A percentile compares a stretch with the other conserved stretches of the same genome.
phyloP scores from a whole-genome alignment of 2,888 invertebrate species.

The Oithona nana region DNA sequence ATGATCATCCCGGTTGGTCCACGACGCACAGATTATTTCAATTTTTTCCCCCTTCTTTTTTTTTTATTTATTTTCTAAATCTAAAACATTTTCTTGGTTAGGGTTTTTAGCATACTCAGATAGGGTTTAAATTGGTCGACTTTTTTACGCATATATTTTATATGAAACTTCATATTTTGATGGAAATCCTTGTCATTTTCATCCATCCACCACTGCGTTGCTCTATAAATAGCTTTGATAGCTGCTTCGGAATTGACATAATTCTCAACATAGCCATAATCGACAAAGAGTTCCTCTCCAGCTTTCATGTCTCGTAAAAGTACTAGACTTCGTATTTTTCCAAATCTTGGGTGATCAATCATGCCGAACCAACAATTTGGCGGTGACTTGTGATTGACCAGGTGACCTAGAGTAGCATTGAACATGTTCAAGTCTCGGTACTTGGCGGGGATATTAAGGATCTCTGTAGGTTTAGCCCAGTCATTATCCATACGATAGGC shows the following conservation, averaged over 20 bases:
- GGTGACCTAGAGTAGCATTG: conserved; percentile 9
- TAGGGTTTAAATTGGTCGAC: conserved; percentile 6
- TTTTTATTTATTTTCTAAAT: too few relatives aligned
- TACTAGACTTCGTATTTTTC: conserved; percentile 2
- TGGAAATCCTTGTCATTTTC: conserved; percentile 2
- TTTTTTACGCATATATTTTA: conserved; percentile 3
- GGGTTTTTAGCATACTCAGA: conserved; percentile 3
- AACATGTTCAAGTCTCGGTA: not conserved
- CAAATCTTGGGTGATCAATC: conserved; percentile 15
- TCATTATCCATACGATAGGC: conserved; percentile 13
- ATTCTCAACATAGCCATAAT: conserved; percentile 7
- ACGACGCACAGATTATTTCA: too few relatives aligned
- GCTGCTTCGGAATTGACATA: not conserved
- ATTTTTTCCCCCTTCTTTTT: too few relatives aligned
- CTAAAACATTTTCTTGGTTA: not conserved
- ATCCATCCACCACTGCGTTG: not conserved
- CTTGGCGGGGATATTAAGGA: conserved; percentile 1
- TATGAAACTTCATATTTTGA: conserved; percentile 4
- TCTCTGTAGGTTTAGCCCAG: conserved; percentile 12
- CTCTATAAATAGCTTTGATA: conserved; percentile 2
- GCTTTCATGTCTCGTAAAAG: not conserved
- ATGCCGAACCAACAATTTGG: conserved; percentile 1
- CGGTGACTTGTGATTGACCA: conserved; percentile 7
- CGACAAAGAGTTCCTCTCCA: conserved; percentile 5
- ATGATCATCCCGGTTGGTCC: too few relatives aligned